Conservation (phyloP, 1,140 invertebrate genomes). For the Yoshiicerus persimilis region DNA sequence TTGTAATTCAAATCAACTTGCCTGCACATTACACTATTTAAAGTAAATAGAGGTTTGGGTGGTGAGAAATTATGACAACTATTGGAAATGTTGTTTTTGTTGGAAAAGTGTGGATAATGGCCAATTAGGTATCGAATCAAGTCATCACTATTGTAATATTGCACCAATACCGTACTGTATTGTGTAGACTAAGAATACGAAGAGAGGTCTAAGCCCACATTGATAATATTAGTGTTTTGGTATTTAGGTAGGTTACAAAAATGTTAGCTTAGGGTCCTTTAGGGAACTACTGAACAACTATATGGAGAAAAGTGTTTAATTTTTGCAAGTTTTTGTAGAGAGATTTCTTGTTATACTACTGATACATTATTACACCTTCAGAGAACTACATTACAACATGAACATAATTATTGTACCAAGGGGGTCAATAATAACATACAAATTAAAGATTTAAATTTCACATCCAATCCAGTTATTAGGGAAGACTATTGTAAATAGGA, state of each 20-base stretch:
- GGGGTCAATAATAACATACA: background rate
- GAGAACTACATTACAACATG: background rate
- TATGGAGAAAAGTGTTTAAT: conserved; percentile 19
- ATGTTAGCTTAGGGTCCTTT: background rate
- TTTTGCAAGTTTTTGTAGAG: conserved; percentile 22
- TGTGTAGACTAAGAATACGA: background rate
- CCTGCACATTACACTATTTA: background rate
- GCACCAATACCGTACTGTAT: background rate
- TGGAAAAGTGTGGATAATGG: background rate
- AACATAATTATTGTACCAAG: background rate
- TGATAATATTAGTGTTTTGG: background rate
- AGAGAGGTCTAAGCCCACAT: background rate
- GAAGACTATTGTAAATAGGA: background rate
- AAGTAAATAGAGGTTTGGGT: background rate
- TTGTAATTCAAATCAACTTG: background rate
- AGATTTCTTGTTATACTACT: conserved; percentile 10
- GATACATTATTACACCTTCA: background rate
- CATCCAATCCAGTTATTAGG: background rate
- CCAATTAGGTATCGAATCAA: background rate
- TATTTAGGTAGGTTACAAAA: background rate
- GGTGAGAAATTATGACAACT: background rate
- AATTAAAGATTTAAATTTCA: background rate
- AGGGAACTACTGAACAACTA: background rate
- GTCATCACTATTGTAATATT: background rate
- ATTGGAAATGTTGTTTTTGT: background rate